phyloP scores from a whole-genome alignment of 2,888 invertebrate genomes.

The Plemyria rubiginata region DNA sequence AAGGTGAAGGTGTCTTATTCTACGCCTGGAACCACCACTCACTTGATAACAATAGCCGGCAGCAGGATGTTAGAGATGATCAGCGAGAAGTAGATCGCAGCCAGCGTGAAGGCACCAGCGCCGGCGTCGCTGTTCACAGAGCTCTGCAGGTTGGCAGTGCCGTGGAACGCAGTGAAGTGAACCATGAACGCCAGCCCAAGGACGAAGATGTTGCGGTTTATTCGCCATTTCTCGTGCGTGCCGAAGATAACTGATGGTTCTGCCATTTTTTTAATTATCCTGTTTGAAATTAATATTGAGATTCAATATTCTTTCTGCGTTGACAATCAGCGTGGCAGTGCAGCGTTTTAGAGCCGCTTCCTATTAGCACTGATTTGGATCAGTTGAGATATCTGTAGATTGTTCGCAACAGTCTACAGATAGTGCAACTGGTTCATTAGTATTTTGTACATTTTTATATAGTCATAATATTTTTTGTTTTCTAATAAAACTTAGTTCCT shows the following conservation, averaged over 20 bases:
- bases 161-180: conserved; percentile 96
- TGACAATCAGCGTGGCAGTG: too few species aligned
- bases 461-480: too few species aligned
- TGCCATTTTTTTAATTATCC: conserved; percentile 42
- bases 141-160: conserved; percentile 92
- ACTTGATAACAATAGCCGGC: conserved; percentile 93
- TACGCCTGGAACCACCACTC: conserved; percentile 57
- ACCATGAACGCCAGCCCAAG: conserved; percentile 96
- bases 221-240: conserved; percentile 88
- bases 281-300: background rate
- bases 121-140: conserved; percentile 93
- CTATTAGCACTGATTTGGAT: too few species aligned
- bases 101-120: conserved; percentile 92
- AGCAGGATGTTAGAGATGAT: conserved; percentile 96
- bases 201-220: conserved; percentile 93
- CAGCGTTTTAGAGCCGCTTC: too few species aligned
- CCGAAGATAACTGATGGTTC: conserved; percentile 69
- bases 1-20: background rate
- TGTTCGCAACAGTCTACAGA: too few species aligned
- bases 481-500: too few species aligned
- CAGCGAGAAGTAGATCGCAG: conserved; percentile 94
- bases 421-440: too few species aligned
- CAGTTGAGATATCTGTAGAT: too few species aligned
- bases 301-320: background rate
- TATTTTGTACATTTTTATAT: too few species aligned